Evolutionary conservation across 37 sponge, comb jelly and placozoan genomes (phyloP).

Genomic region (Haliclona indistincta): DNA sequence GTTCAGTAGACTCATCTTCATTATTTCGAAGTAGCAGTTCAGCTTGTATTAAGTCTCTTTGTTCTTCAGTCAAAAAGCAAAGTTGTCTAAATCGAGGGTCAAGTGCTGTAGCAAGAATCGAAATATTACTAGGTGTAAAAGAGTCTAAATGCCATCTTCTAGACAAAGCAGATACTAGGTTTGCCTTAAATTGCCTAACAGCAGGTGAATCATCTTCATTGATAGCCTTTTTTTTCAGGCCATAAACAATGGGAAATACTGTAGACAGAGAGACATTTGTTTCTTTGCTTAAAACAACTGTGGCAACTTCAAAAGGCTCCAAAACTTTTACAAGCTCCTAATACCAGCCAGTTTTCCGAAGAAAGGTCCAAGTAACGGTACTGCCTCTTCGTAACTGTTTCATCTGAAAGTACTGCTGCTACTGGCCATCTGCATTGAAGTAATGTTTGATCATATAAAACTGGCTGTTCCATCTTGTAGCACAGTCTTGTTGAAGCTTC

Average conservation of each 20-base stretch:
- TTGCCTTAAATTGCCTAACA: not conserved
- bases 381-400: not conserved
- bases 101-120: conserved; percentile 6
- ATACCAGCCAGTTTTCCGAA: not conserved
- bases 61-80: not conserved
- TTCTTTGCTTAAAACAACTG: not conserved
- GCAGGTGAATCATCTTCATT: not conserved
- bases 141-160: too few relatives aligned
- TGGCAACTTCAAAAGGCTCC: not conserved
- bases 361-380: not conserved
- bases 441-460: not conserved
- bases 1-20: not conserved
- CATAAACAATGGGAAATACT: conserved; percentile 3
- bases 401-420: not conserved
- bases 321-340: too few relatives aligned
- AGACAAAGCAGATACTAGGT: too few relatives aligned
- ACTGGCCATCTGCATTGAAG: not conserved
- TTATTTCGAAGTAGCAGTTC: not conserved
- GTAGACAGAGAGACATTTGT: not conserved
- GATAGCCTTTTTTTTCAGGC: not conserved
- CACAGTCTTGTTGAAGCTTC: not conserved
- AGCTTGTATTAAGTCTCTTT: not conserved
- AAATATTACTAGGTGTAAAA: too few relatives aligned
- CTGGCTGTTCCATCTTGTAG: not conserved
- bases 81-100: conserved; percentile 6